A percentile compares a stretch with the other conserved stretches of the same genome.
Evolutionary conservation across 2,113 vertebrate genomes (phyloP).

Genomic region (Seriola aureovittata): DNA sequence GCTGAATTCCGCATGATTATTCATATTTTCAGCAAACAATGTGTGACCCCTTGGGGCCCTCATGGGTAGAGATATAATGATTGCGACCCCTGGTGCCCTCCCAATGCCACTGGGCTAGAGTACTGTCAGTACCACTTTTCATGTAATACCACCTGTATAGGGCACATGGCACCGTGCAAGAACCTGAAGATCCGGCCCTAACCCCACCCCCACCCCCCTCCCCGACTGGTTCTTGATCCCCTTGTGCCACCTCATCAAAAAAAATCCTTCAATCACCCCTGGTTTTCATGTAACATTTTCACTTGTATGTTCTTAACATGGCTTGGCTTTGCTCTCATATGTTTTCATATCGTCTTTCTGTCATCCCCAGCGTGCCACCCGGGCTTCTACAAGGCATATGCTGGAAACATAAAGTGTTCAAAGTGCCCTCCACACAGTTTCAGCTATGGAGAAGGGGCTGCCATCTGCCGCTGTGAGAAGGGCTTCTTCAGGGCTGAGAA

Average conservation of each 20-base stretch:
- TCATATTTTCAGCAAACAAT: conserved; percentile 1
- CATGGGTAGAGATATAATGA: neutral
- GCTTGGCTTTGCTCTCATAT: neutral
- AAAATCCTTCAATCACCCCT: no score
- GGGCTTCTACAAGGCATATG: conserved; percentile 96
- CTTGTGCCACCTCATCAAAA: no score
- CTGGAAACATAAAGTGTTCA: conserved; percentile 94
- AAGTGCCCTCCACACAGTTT: conserved; percentile 95
- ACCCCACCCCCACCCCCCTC: no score
- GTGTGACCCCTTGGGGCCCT: neutral
- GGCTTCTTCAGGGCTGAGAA: conserved; percentile 94
- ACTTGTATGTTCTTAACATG: neutral
- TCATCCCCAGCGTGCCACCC: conserved; percentile 89
- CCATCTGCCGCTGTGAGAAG: conserved; percentile 92
- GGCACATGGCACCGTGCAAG: no score
- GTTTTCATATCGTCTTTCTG: conserved; percentile 31
- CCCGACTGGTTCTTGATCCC: no score
- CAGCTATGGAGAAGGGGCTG: conserved; percentile 90
- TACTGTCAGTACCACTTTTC: no score
- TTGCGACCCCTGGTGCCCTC: no score
- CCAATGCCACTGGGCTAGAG: no score
- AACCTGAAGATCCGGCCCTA: no score
- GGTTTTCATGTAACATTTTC: conserved; percentile 10
- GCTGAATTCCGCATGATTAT: neutral
- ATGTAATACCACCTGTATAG: no score